phyloP scores from a whole-genome alignment of 30 jellyfish, hydroid and myxozoan species.

The Aurelia coerulea region DNA sequence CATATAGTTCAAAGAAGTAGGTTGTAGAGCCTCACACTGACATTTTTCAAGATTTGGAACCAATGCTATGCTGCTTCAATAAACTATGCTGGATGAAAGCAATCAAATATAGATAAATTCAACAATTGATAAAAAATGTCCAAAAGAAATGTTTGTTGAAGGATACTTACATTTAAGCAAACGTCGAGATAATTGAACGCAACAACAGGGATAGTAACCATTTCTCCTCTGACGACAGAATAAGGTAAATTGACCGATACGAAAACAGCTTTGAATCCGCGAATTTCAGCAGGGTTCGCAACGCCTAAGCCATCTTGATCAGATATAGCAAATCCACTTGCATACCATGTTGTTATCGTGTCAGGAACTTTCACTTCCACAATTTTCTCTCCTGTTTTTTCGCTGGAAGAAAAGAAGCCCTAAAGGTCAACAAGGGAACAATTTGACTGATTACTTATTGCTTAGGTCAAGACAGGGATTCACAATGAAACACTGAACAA shows the following conservation, averaged over 20 bases:
- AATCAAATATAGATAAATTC: no score
- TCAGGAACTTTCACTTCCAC: slow-evolving; percentile 87
- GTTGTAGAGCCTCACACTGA: no score
- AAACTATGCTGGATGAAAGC: no score
- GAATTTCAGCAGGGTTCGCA: slow-evolving; percentile 76
- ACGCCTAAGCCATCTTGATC: slow-evolving; percentile 85
- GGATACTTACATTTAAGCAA: slow-evolving; percentile 81
- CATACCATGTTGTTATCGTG: slow-evolving; percentile 95
- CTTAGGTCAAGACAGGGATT: no score
- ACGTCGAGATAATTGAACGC: slow-evolving; percentile 81
- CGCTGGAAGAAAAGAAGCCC: slow-evolving; percentile 30
- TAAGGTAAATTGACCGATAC: slow-evolving; percentile 90
- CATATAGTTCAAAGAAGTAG: no score
- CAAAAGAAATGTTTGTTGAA: no score
- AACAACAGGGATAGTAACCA: slow-evolving; percentile 85
- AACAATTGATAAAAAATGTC: no score
- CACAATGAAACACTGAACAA: no score
- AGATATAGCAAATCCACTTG: slow-evolving; percentile 91
- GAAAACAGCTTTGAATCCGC: slow-evolving; percentile 90
- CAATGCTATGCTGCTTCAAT: no score
- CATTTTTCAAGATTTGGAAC: no score
- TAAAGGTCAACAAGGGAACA: no score
- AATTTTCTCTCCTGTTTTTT: slow-evolving; percentile 71
- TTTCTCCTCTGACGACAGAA: slow-evolving; percentile 91
- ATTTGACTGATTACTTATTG: no score